Percentiles rank a stretch among this genome's conserved stretches.
These are phyloP conservation scores for Anas georgica DNA, from an alignment of 2,797 vertebrate genomes.

Conservation along the genomic window DNA sequence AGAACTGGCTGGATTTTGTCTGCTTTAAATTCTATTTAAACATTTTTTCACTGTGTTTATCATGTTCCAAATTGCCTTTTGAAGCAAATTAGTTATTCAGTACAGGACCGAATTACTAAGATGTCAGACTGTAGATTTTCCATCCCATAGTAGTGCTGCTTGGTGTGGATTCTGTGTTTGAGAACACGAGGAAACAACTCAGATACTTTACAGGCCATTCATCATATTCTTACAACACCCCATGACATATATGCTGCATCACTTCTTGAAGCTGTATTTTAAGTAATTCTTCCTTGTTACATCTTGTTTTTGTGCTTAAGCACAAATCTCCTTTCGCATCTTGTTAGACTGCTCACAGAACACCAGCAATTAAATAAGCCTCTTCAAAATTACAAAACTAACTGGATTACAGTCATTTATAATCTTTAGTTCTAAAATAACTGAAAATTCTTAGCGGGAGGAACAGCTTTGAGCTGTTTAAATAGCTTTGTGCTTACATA, in stretches of 20 bases:
- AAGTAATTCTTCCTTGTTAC: background rate
- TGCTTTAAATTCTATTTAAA: background rate
- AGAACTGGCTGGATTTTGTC: background rate
- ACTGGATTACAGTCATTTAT: background rate
- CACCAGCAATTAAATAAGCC: background rate
- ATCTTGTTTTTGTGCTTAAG: background rate
- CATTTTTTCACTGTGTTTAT: background rate
- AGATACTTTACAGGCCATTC: background rate
- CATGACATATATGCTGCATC: accelerated
- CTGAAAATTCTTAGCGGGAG: background rate
- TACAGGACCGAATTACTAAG: background rate
- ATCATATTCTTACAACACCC: background rate
- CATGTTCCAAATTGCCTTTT: background rate
- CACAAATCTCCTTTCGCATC: background rate
- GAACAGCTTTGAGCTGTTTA: background rate
- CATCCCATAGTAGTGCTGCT: background rate
- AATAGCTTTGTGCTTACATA: background rate
- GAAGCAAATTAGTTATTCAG: background rate
- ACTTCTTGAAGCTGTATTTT: background rate
- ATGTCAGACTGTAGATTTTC: background rate
- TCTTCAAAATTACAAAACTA: background rate
- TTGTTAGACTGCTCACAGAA: background rate
- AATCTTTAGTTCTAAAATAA: background rate
- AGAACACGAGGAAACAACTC: background rate
- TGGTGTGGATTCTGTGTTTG: background rate